phyloP scores from a whole-genome alignment of 2,113 vertebrate species.

The Boleophthalmus pectinirostris region DNA sequence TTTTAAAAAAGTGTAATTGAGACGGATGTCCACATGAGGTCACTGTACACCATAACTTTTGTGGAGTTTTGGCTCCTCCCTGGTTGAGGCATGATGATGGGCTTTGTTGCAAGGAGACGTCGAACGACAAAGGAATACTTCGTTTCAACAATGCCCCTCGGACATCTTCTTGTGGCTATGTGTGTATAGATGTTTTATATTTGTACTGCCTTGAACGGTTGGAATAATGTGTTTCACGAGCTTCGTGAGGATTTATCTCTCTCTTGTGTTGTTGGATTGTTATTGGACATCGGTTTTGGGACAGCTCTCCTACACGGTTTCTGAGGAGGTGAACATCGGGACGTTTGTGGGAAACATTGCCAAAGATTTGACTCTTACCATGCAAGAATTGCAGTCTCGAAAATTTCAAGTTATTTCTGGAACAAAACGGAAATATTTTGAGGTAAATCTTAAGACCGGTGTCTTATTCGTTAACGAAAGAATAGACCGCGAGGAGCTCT shows the following conservation, averaged over 20 bases:
- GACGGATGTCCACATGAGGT: not conserved
- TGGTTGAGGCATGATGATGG: not conserved
- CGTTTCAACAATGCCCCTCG: not conserved
- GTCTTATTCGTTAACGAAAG: conserved; percentile 72
- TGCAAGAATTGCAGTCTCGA: conserved; percentile 53
- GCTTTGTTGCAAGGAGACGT: conserved; percentile 1
- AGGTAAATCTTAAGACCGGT: conserved; percentile 73
- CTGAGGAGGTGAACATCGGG: conserved; percentile 68
- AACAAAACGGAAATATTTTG: conserved; percentile 65
- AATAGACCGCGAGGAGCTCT: conserved; percentile 79
- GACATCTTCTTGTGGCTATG: not conserved
- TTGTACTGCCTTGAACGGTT: not conserved
- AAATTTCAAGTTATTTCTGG: conserved; percentile 71
- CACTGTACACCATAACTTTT: not conserved
- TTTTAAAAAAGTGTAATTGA: not conserved
- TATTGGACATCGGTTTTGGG: conserved; percentile 44
- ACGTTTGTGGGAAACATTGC: conserved; percentile 64
- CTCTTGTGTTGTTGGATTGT: conserved; percentile 40
- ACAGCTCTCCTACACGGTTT: conserved; percentile 63
- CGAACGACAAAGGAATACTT: not conserved
- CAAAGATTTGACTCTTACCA: conserved; percentile 63
- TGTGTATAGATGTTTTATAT: not conserved
- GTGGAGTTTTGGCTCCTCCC: not conserved
- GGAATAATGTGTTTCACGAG: not conserved
- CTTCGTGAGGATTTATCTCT: conserved; percentile 20